These are phyloP conservation scores for Tetragonula carbonaria DNA, from an alignment of 2,888 invertebrate species.

Conservation along the genomic window DNA sequence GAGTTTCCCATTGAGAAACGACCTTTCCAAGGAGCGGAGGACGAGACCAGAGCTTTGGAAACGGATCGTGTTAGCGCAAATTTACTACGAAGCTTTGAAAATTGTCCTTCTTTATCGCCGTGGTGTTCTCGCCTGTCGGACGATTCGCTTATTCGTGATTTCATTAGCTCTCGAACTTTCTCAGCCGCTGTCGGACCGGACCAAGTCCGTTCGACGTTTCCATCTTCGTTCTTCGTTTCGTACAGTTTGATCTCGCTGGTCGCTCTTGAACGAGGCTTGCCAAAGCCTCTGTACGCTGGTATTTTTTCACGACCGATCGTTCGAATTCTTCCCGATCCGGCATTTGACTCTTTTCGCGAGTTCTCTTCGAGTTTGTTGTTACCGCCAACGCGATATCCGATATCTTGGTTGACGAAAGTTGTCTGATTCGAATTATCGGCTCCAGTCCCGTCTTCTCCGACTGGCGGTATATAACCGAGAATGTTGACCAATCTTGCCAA, in stretches of 20 bases:
- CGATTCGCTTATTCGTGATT: constrained; percentile 74
- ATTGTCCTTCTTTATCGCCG: constrained; percentile 64
- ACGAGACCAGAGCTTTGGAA: constrained; percentile 73
- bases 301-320: constrained; percentile 84
- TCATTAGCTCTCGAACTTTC: constrained; percentile 85
- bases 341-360: constrained; percentile 14
- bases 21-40: constrained; percentile 37
- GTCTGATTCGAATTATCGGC: constrained; percentile 46
- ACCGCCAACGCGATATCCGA: not conserved
- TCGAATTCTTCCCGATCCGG: constrained; percentile 83
- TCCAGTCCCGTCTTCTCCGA: constrained; percentile 71
- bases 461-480: constrained; percentile 86
- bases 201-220: constrained; percentile 88
- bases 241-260: constrained; percentile 86
- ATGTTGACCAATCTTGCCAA: constrained; percentile 92
- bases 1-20: constrained; percentile 28
- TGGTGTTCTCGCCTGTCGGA: constrained; percentile 31
- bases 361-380: not conserved
- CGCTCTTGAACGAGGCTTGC: constrained; percentile 85
- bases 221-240: constrained; percentile 77
- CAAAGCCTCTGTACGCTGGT: constrained; percentile 59
- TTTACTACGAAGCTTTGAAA: constrained; percentile 76
- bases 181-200: constrained; percentile 88
- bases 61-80: constrained; percentile 76
- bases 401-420: constrained; percentile 2